Evolutionary conservation across 2,113 vertebrate species (phyloP).

Genomic region (Saguinus midas): DNA sequence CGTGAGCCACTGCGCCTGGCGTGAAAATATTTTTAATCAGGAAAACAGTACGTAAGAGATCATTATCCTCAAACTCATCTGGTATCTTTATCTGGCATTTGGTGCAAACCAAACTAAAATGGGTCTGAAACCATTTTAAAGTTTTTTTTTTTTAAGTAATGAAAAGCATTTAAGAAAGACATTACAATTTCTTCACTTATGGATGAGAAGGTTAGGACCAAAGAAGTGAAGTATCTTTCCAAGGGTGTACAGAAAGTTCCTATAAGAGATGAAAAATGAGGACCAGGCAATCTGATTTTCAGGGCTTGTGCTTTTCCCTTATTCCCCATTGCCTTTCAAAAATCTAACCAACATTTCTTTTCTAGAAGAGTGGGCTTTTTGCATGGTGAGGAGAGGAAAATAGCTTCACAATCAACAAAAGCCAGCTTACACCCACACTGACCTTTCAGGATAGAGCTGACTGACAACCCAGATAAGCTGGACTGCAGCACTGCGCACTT

Average conservation of each 20-base stretch:
- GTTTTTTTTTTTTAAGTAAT: not conserved
- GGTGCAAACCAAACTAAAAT: not conserved
- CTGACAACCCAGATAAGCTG: slow-evolving; percentile 98
- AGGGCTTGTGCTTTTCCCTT: not conserved
- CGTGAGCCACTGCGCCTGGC: too few relatives aligned
- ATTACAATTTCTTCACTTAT: not conserved
- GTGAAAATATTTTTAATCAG: slow-evolving; percentile 34
- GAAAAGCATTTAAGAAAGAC: not conserved
- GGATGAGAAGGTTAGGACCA: not conserved
- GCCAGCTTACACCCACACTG: slow-evolving; percentile 31
- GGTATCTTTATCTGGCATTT: not conserved
- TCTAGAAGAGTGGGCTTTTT: not conserved
- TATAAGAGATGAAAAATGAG: not conserved
- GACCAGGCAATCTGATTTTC: not conserved
- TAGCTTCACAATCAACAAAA: not conserved
- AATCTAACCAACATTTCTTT: not conserved
- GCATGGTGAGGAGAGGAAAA: not conserved
- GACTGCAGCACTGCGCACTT: slow-evolving; percentile 97
- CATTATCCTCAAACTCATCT: slow-evolving; percentile 31
- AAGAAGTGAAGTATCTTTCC: not conserved
- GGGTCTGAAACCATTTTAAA: not conserved
- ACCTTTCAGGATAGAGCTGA: slow-evolving; percentile 97
- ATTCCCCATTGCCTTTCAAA: slow-evolving; percentile 17
- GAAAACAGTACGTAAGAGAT: not conserved
- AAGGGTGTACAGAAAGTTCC: not conserved